Conservation (phyloP, 2,797 vertebrate genomes). For the Melanogrammus aeglefinus region DNA sequence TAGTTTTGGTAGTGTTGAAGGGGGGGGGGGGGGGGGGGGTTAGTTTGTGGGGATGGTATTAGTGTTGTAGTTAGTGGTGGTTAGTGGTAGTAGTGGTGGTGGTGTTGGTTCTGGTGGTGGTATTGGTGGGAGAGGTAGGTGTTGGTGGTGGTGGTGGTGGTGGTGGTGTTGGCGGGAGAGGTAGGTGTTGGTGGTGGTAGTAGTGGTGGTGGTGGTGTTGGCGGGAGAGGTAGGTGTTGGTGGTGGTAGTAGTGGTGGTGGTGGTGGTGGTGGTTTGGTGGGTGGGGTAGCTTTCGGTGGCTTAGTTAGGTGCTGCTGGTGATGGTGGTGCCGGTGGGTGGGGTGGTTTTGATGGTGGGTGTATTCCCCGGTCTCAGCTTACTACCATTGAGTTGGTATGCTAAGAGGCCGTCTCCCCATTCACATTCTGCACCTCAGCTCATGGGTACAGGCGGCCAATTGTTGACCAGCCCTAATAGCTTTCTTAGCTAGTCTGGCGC, state of each 20-base stretch:
- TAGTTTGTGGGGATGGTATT: neutral
- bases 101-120: neutral
- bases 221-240: too few relatives aligned
- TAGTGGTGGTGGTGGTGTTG: too few relatives aligned
- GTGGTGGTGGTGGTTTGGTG: neutral
- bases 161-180: too few relatives aligned
- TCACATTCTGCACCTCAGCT: slow-evolving; percentile 23
- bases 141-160: too few relatives aligned
- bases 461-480: slow-evolving; percentile 59
- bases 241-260: too few relatives aligned
- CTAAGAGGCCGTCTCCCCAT: neutral
- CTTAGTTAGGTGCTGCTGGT: neutral
- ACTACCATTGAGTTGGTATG: slow-evolving; percentile 46
- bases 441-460: slow-evolving; percentile 13
- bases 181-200: neutral
- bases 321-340: neutral
- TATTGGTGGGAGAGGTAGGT: neutral
- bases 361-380: slow-evolving; percentile 9
- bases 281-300: too few relatives aligned
- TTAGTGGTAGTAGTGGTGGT: neutral
- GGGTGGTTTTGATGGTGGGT: neutral
- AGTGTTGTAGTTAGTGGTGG: too few relatives aligned
- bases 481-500: slow-evolving; percentile 46
- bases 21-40: too few relatives aligned
- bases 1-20: too few relatives aligned